Base-by-base conservation (phyloP, 2,113 vertebrate species). In the Psilopsiagon aymara region DNA sequence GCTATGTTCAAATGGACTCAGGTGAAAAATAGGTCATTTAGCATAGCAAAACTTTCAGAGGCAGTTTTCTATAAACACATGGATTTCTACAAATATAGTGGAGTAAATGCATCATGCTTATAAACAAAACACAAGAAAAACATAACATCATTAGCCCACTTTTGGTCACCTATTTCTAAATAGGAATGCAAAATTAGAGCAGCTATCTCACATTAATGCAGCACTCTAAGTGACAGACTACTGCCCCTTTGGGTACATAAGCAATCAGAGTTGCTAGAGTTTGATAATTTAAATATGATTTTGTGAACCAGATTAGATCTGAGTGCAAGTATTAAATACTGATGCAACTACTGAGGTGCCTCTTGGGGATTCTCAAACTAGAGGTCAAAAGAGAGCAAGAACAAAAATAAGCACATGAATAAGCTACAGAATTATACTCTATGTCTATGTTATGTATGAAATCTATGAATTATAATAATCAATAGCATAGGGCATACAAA, bases 21-120 rank as follows among this genome's bases (percentile, higher is more conserved):
- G 86, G 95, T 81, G 74, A 93, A 94, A 94, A 93, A 46, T 43
- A 94, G 84, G 82, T 92, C 89, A 92, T 49, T 85, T 79, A 18
- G 60, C 52, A 83, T 14, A 93, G 70, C 29, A 63, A 81, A 90
- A 83, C 39, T 47, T 86, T 68, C 27, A 59, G 55, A 91, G 6
- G 7, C 4, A 78, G n/a, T 86, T 88, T 93, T 74, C 46, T 78
- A 53, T 57, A 86, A 76, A 88, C 6, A 7, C 33, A 17, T 10
- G 31, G 39, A 37, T 78, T 93, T 86, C 73, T 84, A 55, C 46
- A 92, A 70, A 73, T 35, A 53, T 2, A 21, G 13, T 74, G 17
- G 18, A 94, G 27, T 60, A 86, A 91, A 87, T 62, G 5, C 9
- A 64, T 5, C 25, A 5, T 73, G n/a, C 25, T 86, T 69, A 15